These are phyloP conservation scores for Dichetophora obliterata DNA, from an alignment of 2,888 invertebrate species.

Conservation along the genomic window DNA sequence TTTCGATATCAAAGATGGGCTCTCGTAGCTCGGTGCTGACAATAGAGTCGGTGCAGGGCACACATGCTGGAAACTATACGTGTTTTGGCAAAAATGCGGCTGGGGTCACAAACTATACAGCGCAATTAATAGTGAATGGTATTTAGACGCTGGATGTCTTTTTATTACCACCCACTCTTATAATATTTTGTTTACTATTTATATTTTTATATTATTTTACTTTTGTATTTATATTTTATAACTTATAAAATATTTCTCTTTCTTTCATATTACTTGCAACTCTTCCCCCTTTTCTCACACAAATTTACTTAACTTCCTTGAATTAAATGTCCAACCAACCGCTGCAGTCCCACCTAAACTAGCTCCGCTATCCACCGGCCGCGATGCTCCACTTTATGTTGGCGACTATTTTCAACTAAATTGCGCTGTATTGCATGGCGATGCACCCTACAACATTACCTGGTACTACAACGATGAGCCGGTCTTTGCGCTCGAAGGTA, in stretches of 20 bases:
- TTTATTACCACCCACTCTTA: background rate
- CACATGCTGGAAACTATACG: conserved; percentile 80
- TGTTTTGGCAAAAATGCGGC: conserved; percentile 76
- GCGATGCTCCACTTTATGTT: conserved; percentile 75
- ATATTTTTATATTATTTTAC: conserved; percentile 7
- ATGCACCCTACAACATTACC: conserved; percentile 81
- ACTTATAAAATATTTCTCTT: conserved; percentile 25
- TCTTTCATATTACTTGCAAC: conserved; percentile 43
- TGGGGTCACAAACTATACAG: conserved; percentile 77
- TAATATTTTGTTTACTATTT: background rate
- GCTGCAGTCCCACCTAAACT: conserved; percentile 75
- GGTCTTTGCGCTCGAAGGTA: conserved; percentile 57
- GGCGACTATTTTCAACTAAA: conserved; percentile 75
- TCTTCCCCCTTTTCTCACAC: conserved; percentile 8
- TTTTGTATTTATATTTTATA: conserved; percentile 12
- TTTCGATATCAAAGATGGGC: conserved; percentile 70
- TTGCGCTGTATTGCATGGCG: conserved; percentile 82
- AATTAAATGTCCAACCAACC: conserved; percentile 65
- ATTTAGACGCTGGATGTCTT: conserved; percentile 22
- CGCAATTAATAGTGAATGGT: conserved; percentile 80
- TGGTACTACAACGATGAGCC: conserved; percentile 78
- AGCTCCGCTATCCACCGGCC: conserved; percentile 73
- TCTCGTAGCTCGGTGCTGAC: conserved; percentile 74
- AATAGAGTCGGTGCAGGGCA: conserved; percentile 74
- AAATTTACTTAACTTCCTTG: conserved; percentile 9